Evolutionary conservation across 64 coral and sea anemone species (phyloP), one percentile per base, ranked within the genome.

Genomic region (Actinia equina): DNA sequence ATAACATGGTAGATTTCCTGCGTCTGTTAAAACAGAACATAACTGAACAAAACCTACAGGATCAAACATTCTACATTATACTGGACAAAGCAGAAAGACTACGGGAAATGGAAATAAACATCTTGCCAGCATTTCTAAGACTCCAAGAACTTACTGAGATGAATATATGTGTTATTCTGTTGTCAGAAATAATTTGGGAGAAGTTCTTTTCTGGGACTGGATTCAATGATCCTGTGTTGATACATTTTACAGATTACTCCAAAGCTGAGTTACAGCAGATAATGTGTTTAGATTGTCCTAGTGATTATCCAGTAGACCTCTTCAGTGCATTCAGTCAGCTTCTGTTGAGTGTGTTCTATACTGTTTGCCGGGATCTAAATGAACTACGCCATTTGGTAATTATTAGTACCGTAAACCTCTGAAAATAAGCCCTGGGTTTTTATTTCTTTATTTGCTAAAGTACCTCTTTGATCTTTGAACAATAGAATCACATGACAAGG

Each of bases 71-170:
- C 64, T 99, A 90, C 70, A 95, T 99, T 61, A 70, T 95, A 30
- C 78, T 99, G 67, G 97, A 99, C 88, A 99, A 95, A 83, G 91
- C 93, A 83, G 97, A 99, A 63, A 87, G 91, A 86, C 83, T 99
- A 43, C 81, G 97, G 17, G 97, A 99, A 59, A 95, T 99, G 82
- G 93, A 99, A 77, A 80, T 80, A 19, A 89, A 95, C 59, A 37
- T 85, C 46, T 71, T 99, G 17, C 93, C 97, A 77, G 90, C 88
- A 56, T 99, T 99, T 82, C 76, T 93, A 17, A 87, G 91, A 59
- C 93, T 99, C 57, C 91, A 95, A 52, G 97, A 99, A 77, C 88
- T 99, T 11, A 89, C 88, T 5, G 9, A 77, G n/a, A 82, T 91
- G 46, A 99, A 95, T 44, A 88, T 99, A 43, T 99, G 93, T 87